These are phyloP conservation scores for Trialeurodes vaporariorum DNA, from an alignment of 1,140 invertebrate genomes.

Conservation along the genomic window DNA sequence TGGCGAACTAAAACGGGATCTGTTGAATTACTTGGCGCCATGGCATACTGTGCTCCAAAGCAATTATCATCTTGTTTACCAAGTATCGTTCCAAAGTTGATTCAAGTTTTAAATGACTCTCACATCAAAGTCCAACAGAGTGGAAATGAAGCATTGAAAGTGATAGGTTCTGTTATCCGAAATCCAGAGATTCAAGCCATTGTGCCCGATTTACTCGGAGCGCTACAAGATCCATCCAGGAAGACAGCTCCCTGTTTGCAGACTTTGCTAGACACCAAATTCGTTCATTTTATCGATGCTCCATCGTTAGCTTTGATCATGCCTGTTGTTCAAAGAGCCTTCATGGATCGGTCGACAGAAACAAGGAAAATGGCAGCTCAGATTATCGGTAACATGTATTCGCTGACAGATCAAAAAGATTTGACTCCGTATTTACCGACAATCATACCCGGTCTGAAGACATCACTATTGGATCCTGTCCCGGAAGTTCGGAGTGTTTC, in stretches of 20 bases:
- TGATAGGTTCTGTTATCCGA: constrained; percentile 94
- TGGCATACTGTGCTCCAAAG: constrained; percentile 97
- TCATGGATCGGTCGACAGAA: constrained; percentile 93
- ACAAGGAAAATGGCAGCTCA: constrained; percentile 98
- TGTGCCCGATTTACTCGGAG: constrained; percentile 80
- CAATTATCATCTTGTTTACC: constrained; percentile 95
- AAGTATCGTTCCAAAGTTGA: constrained; percentile 95
- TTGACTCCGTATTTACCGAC: constrained; percentile 90
- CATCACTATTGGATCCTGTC: constrained; percentile 91
- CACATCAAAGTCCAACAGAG: constrained; percentile 97
- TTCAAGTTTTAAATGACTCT: constrained; percentile 93
- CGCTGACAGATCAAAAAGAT: constrained; percentile 96
- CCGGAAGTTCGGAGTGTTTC: constrained; percentile 91
- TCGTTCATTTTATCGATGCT: constrained; percentile 98
- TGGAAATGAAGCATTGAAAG: constrained; percentile 84
- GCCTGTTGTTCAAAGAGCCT: constrained; percentile 95
- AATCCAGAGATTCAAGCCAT: constrained; percentile 99
- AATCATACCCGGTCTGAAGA: constrained; percentile 94
- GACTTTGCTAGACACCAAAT: constrained; percentile 90
- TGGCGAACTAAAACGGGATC: constrained; percentile 98
- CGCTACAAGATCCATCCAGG: constrained; percentile 91
- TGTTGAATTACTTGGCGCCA: constrained; percentile 89
- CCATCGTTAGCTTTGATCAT: constrained; percentile 97
- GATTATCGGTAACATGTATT: constrained; percentile 99
- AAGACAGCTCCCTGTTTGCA: constrained; percentile 87